These are phyloP conservation scores for Scomber scombrus DNA, from an alignment of 2,113 vertebrate species.

Conservation along the genomic window DNA sequence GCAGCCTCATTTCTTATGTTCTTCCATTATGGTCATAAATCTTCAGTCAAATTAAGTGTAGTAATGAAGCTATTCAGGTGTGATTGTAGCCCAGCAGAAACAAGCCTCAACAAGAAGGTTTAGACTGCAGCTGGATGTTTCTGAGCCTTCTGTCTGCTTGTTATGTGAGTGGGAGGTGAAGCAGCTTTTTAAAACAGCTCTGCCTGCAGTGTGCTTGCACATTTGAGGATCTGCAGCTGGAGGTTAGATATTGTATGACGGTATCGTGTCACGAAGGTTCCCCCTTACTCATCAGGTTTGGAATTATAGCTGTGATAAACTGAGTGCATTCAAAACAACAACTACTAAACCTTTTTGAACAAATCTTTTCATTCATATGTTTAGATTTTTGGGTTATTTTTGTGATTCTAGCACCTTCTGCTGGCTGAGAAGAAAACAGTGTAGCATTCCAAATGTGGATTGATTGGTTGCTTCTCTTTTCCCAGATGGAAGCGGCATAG, in stretches of 20 bases:
- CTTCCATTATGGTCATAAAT: not conserved
- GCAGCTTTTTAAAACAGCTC: not conserved
- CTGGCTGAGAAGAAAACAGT: not conserved
- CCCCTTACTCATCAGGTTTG: not conserved
- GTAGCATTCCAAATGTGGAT: not conserved
- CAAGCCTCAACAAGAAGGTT: conserved; percentile 50
- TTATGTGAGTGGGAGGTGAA: not conserved
- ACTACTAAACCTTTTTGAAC: not conserved
- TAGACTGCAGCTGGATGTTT: not conserved
- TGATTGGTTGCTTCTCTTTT: not conserved
- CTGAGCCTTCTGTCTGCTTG: not conserved
- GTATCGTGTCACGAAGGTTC: not conserved
- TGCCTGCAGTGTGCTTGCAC: no score
- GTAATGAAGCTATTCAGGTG: conserved; percentile 1
- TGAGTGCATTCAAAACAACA: not conserved
- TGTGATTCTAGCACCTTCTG: not conserved
- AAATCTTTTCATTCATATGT: not conserved
- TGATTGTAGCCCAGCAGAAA: conserved; percentile 4
- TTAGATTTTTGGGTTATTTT: not conserved
- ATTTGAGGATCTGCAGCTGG: not conserved
- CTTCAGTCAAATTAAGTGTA: not conserved
- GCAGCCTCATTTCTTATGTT: not conserved
- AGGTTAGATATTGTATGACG: not conserved
- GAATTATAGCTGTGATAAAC: not conserved
- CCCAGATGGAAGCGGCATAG: conserved; percentile 72